Evolutionary conservation across 2,888 invertebrate species (phyloP), one percentile per base, ranked within the genome.

Genomic region (Philaethria dido): DNA sequence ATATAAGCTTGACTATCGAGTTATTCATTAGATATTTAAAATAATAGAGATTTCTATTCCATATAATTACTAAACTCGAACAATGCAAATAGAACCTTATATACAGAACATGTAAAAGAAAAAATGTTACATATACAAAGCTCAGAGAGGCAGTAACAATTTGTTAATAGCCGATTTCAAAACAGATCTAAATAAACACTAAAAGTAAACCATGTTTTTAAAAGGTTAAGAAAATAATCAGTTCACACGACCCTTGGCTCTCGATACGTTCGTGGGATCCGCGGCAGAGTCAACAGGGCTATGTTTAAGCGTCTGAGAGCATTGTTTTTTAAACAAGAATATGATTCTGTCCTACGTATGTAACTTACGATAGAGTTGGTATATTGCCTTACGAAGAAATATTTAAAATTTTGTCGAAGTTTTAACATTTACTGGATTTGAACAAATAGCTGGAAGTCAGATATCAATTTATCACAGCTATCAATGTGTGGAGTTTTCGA

Each of bases 181-280:
- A 14, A 18, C 8, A 22, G 42, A 42, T 57, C 39, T 20, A 57
- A 57, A 57, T 22, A 57, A 25, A 57, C 14, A 42, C 39, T 9
- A 25, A 29, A 29, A 47, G 33, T 60, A 33, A 18, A 60, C 18
- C 29, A 45, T 45, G 39, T 47, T 60, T 45, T 60, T 47, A 33
- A 60, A 14, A 60, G 29, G 60, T 16, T 29, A 47, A 47, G 45
- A 60, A 33, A 47, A 29, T 60, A 60, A 72, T 64, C 63, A 66
- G 71, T 75, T 74, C 76, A 74, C 76, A 74, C 74, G 75, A 64
- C 66, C 71, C 72, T 64, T 68, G 60, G 72, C 73, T 65, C 63
- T 70, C 68, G 64, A 69, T 45, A 62, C 66, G 36, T 57, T 67
- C 74, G 73, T 73, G 72, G 72, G 73, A 75, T 70, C 73, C 71